Evolutionary conservation across 2,113 vertebrate species (phyloP).

Genomic region (Tringa solitaria): DNA sequence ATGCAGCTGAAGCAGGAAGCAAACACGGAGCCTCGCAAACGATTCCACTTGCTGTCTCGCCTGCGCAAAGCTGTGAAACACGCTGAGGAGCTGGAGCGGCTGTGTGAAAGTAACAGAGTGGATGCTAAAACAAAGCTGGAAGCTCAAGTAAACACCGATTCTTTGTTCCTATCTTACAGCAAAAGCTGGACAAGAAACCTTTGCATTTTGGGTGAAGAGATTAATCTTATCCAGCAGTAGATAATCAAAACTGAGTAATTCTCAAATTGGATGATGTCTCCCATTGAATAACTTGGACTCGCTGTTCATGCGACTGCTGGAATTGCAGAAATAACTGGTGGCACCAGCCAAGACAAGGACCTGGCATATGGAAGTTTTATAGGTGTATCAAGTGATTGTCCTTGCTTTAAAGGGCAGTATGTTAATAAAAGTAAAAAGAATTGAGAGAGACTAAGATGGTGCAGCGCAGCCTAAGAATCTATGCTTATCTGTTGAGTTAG

Average conservation of each 20-base stretch:
- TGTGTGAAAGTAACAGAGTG: conserved; percentile 91
- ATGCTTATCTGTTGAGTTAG: neutral
- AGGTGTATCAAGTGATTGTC: neutral
- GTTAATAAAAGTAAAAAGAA: neutral
- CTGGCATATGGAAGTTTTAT: neutral
- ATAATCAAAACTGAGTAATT: neutral
- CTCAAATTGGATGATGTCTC: neutral
- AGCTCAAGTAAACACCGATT: conserved; percentile 83
- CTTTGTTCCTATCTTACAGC: neutral
- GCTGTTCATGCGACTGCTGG: neutral
- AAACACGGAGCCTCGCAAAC: conserved; percentile 95
- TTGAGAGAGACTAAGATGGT: neutral
- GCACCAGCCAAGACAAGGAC: neutral
- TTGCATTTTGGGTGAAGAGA: neutral
- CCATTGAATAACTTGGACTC: neutral
- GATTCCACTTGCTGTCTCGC: conserved; percentile 91
- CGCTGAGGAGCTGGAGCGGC: conserved; percentile 88
- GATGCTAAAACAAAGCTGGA: conserved; percentile 98
- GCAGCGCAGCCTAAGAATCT: neutral
- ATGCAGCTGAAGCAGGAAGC: conserved; percentile 99
- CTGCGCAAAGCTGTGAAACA: conserved; percentile 95
- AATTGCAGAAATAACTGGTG: neutral
- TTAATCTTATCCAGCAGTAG: neutral
- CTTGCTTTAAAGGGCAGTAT: neutral
- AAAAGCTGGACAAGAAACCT: neutral